Evolutionary conservation across 2,888 invertebrate genomes (phyloP), one percentile per base, ranked within the genome.

Genomic region (Drosophila falleni): DNA sequence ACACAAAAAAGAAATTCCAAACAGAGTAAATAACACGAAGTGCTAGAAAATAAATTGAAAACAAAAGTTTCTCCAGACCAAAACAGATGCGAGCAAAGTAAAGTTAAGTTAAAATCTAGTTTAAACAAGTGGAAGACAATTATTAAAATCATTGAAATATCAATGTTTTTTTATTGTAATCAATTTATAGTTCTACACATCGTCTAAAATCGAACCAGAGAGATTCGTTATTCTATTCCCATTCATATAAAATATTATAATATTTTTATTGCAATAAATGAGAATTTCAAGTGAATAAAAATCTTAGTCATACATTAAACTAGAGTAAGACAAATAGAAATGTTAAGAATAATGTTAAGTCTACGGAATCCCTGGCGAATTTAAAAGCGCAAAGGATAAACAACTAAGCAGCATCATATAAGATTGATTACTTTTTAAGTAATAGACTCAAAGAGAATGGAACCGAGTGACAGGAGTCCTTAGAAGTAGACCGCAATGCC

Each of bases 361-460:
- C 46, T 47, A 49, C 16, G 39, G 54, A 68, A 78, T 73, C 69
- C 59, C 64, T 39, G 42, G 42, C 33, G 68, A 1, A 53, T 37
- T 49, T 10, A 13, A 35, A 49, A 49, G 51, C 63, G 51, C 29
- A 16, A 26, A 16, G 16, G 15, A 39, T 10, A 8, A 29, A 19
- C 29, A 54, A 53, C 35, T 55, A 54, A 49, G 16, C 5, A 8
- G 51, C 35, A 44, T 56, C 41, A 44, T 56, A 41, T 15, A n/a
- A 69, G 62, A 79, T 69, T 69, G 79, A 74, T 76, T 49, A 33
- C 59, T 42, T 60, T 55, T 39, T 44, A 67, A 54, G 54, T 19
- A 44, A 59, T 42, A 37, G 50, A 51, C 51, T 55, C 5, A 19
- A 56, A 8, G 13, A 11, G 13, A 13, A 16, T 8, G 39, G 51